Conservation (phyloP, 2,888 invertebrate genomes). For the Ochlodes sylvanus region DNA sequence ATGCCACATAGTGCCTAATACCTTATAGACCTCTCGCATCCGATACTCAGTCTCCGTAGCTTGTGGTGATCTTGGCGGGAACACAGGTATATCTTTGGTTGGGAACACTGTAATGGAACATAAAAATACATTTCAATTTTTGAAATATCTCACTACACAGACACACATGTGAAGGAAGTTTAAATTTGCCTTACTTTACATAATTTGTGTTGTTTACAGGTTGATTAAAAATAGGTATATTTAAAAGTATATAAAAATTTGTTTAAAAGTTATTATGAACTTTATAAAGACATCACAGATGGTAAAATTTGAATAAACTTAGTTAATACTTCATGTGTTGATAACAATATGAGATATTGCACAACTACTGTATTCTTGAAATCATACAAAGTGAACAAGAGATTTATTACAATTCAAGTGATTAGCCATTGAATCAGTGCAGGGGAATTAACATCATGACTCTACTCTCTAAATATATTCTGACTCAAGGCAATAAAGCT, state of each 20-base stretch:
- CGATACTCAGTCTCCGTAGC: slow-evolving; percentile 91
- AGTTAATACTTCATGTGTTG: no score
- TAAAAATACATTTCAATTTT: background rate
- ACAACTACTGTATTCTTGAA: no score
- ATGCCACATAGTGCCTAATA: slow-evolving; percentile 48
- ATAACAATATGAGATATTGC: no score
- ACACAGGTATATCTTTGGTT: slow-evolving; percentile 82
- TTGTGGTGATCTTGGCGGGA: slow-evolving; percentile 85
- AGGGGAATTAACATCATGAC: slow-evolving; percentile 1
- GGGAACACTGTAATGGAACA: slow-evolving; percentile 20
- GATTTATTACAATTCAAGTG: background rate
- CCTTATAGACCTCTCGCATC: slow-evolving; percentile 95
- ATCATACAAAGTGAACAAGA: no score
- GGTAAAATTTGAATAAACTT: background rate
- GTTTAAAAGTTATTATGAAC: background rate
- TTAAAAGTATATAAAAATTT: no score
- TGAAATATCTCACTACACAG: no score
- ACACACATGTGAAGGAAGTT: no score
- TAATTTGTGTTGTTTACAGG: no score
- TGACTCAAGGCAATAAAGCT: slow-evolving; percentile 1
- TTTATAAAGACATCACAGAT: background rate
- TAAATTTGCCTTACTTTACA: no score
- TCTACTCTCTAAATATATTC: slow-evolving; percentile 6
- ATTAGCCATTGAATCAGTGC: slow-evolving; percentile 16
- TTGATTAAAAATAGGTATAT: no score